Conservation (phyloP, 2,888 invertebrate species). For the Sepiola atlantica region DNA sequence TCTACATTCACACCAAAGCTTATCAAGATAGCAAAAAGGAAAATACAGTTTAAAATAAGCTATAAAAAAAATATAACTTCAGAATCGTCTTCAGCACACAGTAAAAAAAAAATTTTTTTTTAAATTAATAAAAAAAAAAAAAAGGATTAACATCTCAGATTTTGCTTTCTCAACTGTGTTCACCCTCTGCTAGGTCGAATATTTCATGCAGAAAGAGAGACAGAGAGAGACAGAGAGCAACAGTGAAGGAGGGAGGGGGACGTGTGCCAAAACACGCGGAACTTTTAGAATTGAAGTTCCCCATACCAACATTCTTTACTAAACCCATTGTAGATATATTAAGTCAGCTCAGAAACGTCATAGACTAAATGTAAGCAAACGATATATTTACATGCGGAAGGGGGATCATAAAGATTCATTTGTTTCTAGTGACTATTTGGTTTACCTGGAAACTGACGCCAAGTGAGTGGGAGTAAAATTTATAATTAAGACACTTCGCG, state of each 20-base stretch:
- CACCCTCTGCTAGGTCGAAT: background rate
- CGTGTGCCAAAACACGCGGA: background rate
- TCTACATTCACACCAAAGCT: slow-evolving; percentile 45
- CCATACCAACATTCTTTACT: background rate
- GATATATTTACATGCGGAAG: background rate
- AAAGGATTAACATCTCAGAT: background rate
- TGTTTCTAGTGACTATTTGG: too few species aligned
- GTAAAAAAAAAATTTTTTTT: background rate
- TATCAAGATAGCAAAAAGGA: slow-evolving; percentile 36
- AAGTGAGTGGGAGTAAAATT: background rate
- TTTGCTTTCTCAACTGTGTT: background rate
- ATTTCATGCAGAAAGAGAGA: background rate
- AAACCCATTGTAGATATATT: background rate
- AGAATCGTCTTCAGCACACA: slow-evolving; percentile 34
- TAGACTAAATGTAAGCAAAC: background rate
- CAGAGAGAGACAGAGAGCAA: slow-evolving; percentile 4
- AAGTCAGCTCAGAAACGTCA: background rate
- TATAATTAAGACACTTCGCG: slow-evolving; percentile 36
- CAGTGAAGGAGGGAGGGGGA: background rate
- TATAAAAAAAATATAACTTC: slow-evolving; percentile 45
- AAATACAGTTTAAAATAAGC: slow-evolving; percentile 40
- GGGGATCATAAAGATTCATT: background rate
- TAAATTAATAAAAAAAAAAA: background rate
- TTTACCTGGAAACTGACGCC: background rate
- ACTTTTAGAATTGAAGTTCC: background rate